Conservation (phyloP, 2,888 invertebrate genomes). For the Melangyna quadrimaculata region DNA sequence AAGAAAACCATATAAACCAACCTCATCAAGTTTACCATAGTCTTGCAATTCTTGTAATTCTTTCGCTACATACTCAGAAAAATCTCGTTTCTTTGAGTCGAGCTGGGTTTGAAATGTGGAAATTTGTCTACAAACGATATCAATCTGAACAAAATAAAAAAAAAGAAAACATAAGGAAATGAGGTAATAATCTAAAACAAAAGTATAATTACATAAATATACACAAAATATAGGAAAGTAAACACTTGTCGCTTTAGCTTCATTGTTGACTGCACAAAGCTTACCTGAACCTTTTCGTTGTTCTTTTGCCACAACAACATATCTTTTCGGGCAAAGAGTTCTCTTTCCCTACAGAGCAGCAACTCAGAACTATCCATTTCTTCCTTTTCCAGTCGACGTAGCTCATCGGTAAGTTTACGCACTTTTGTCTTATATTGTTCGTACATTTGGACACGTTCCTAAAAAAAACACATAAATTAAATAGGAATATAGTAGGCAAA, state of each 20-base stretch:
- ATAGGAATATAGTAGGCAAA: not conserved
- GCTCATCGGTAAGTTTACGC: conserved; percentile 81
- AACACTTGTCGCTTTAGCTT: too few species aligned
- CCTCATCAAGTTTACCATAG: conserved; percentile 82
- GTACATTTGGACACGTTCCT: conserved; percentile 82
- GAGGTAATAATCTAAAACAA: conserved; percentile 66
- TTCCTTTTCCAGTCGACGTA: conserved; percentile 81
- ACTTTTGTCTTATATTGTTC: conserved; percentile 81
- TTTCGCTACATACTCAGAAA: conserved; percentile 82
- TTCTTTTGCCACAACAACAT: conserved; percentile 81
- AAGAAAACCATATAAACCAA: conserved; percentile 75
- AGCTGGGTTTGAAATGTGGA: conserved; percentile 83
- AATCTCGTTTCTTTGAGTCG: conserved; percentile 82
- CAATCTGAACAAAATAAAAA: conserved; percentile 83
- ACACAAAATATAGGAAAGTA: not conserved
- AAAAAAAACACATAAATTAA: conserved; percentile 58
- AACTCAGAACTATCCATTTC: conserved; percentile 83
- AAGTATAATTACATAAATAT: conserved; percentile 60
- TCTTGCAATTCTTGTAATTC: conserved; percentile 82
- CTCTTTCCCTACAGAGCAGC: conserved; percentile 83
- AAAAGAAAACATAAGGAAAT: conserved; percentile 75
- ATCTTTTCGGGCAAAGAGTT: conserved; percentile 79
- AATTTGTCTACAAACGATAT: conserved; percentile 85
- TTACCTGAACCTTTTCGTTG: conserved; percentile 81
- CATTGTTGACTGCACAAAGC: too few species aligned